Evolutionary conservation across 2,888 invertebrate genomes (phyloP).

Genomic region (Acanthacorydalis orientalis): DNA sequence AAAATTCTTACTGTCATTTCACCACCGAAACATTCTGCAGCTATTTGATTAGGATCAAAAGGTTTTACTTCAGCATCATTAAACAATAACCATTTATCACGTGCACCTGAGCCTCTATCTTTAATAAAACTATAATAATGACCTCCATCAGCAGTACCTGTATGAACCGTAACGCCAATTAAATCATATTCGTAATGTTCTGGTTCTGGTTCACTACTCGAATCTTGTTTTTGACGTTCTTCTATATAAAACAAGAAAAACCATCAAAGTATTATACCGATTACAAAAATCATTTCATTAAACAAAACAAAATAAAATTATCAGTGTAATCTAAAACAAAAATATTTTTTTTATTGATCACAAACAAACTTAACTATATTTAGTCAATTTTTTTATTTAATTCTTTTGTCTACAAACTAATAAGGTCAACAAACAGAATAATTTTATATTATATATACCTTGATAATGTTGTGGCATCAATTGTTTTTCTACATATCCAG

Average conservation of each 20-base stretch:
- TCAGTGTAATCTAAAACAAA: background rate
- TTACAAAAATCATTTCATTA: too few relatives aligned
- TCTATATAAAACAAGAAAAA: conserved; percentile 26
- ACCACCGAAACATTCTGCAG: conserved; percentile 91
- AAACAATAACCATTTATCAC: conserved; percentile 85
- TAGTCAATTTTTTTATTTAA: too few relatives aligned
- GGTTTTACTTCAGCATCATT: conserved; percentile 90
- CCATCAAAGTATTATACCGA: too few relatives aligned
- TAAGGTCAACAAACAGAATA: too few relatives aligned
- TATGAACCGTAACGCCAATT: conserved; percentile 84
- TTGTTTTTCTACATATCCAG: conserved; percentile 84
- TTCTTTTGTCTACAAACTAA: too few relatives aligned
- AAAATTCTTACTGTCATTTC: conserved; percentile 69
- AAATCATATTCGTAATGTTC: conserved; percentile 57
- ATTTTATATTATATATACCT: conserved; percentile 27
- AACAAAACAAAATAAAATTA: background rate
- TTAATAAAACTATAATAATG: conserved; percentile 94
- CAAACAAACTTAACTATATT: too few relatives aligned
- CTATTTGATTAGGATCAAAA: conserved; percentile 88
- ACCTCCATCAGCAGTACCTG: conserved; percentile 94
- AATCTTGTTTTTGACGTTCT: conserved; percentile 38
- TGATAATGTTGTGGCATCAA: conserved; percentile 79
- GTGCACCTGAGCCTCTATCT: conserved; percentile 54
- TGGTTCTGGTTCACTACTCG: conserved; percentile 27
- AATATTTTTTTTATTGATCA: too few relatives aligned